Conservation (phyloP, 2,113 vertebrate species). For the Dasyprocta punctata region DNA sequence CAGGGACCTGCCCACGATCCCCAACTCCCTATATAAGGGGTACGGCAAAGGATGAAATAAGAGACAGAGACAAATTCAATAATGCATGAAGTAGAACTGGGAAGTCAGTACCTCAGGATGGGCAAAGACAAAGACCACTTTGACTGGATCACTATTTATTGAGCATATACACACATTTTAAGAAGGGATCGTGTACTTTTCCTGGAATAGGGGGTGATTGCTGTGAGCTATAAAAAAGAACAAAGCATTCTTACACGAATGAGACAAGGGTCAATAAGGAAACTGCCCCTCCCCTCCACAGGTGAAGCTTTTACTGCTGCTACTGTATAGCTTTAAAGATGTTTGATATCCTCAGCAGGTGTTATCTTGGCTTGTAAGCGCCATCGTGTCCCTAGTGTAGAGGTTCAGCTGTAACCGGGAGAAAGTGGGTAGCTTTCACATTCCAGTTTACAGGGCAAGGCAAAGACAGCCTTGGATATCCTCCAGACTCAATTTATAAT, state of each 20-base stretch:
- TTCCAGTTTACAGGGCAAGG: background rate
- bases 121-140: background rate
- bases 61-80: background rate
- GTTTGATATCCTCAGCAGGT: background rate
- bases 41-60: background rate
- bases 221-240: background rate
- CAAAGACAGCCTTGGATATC: background rate
- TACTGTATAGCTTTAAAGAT: background rate
- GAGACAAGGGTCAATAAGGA: background rate
- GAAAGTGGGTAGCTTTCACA: background rate
- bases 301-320: background rate
- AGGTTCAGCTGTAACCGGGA: background rate
- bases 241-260: background rate
- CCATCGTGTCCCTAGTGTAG: background rate
- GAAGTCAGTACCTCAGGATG: background rate
- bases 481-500: background rate
- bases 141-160: background rate
- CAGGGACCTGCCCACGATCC: background rate
- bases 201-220: background rate
- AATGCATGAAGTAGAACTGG: background rate
- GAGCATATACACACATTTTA: background rate
- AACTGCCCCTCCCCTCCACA: background rate
- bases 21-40: background rate
- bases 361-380: background rate
- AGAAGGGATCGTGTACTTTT: background rate